These are phyloP conservation scores for Acleris sparsana DNA, from an alignment of 2,888 invertebrate species.

Conservation along the genomic window DNA sequence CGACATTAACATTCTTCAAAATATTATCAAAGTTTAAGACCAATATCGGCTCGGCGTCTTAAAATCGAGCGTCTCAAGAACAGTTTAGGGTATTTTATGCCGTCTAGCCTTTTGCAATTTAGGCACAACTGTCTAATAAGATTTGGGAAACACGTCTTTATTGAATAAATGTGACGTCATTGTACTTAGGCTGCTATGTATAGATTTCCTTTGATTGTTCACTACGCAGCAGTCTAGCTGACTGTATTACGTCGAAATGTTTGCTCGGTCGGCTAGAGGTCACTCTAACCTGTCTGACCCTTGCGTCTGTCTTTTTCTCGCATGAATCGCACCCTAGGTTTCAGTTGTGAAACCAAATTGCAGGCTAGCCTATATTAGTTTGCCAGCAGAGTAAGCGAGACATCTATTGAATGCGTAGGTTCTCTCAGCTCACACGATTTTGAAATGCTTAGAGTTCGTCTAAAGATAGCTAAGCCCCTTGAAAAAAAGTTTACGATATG, in stretches of 20 bases:
- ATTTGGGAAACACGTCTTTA: background rate
- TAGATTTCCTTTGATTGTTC: conserved; percentile 23
- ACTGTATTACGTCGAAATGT: conserved; percentile 34
- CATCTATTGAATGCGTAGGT: background rate
- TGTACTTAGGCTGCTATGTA: conserved; percentile 2
- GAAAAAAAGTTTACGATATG: conserved; percentile 12
- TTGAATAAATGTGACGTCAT: conserved; percentile 19
- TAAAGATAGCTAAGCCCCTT: conserved; percentile 7
- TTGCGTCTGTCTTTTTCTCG: conserved; percentile 30
- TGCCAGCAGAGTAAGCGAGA: conserved; percentile 12
- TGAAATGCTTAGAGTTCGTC: background rate
- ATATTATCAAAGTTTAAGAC: background rate
- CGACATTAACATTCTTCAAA: background rate
- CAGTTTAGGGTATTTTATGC: background rate
- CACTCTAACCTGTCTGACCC: conserved; percentile 50
- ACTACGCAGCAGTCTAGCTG: conserved; percentile 38
- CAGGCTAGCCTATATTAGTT: conserved; percentile 12
- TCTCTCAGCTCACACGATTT: background rate
- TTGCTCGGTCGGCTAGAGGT: conserved; percentile 47
- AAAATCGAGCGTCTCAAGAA: too few species aligned
- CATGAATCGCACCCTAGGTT: conserved; percentile 24
- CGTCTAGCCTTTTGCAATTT: background rate
- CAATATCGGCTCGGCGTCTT: too few species aligned
- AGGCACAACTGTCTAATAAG: background rate
- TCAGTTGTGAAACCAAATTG: conserved; percentile 15